These are phyloP conservation scores for Hemibagrus guttatus DNA, from an alignment of 2,797 vertebrate genomes.

Conservation along the genomic window DNA sequence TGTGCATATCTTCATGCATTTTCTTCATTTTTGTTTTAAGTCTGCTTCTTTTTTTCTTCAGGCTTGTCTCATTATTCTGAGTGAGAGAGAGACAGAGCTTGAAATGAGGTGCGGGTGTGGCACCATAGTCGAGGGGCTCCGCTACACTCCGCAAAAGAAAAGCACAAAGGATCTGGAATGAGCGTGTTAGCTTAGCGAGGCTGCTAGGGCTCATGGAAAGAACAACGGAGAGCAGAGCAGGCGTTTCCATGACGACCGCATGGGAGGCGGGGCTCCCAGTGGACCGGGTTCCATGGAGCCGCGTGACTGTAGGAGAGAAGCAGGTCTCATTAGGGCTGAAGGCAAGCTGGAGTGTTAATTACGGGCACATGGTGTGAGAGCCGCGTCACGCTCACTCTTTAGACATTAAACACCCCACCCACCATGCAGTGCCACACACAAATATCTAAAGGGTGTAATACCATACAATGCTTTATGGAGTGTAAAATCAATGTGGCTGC, in stretches of 20 bases:
- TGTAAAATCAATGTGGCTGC: slow-evolving; percentile 25
- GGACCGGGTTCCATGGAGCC: slow-evolving; percentile 58
- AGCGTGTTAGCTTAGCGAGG: slow-evolving; percentile 29
- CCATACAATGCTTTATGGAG: slow-evolving; percentile 16
- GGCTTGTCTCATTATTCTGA: neutral
- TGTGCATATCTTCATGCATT: neutral
- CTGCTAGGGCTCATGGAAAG: slow-evolving; percentile 45
- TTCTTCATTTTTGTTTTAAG: neutral
- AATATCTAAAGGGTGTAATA: neutral
- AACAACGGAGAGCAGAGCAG: slow-evolving; percentile 53
- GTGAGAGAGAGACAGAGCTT: no score
- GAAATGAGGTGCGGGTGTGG: slow-evolving; percentile 10
- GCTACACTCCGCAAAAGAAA: neutral
- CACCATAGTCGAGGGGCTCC: neutral
- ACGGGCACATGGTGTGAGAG: slow-evolving; percentile 59
- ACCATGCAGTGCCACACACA: neutral
- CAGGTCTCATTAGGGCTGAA: slow-evolving; percentile 62
- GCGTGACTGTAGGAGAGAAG: slow-evolving; percentile 56
- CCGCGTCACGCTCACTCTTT: slow-evolving; percentile 17
- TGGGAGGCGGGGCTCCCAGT: slow-evolving; percentile 59
- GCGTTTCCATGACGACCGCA: slow-evolving; percentile 69
- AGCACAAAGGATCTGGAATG: slow-evolving; percentile 29
- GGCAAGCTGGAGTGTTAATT: slow-evolving; percentile 69
- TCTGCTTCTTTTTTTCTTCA: neutral
- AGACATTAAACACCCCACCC: slow-evolving; percentile 16